Conservation (phyloP, 2,888 invertebrate genomes). For the Hydropsyche betteni region DNA sequence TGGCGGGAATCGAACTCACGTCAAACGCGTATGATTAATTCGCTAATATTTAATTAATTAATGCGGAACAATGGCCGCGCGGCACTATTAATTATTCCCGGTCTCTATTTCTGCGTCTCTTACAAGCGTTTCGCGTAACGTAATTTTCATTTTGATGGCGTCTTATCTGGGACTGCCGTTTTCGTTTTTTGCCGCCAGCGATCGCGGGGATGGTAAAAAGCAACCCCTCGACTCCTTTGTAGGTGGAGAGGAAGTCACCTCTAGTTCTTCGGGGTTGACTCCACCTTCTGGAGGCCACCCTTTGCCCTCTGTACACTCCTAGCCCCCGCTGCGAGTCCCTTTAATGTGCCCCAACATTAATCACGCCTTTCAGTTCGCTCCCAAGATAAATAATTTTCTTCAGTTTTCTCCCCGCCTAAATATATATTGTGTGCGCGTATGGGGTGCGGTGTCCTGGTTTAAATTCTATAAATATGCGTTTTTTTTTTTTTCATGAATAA, state of each 20-base stretch:
- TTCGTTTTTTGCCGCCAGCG: not conserved
- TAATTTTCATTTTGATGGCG: slow-evolving; percentile 41
- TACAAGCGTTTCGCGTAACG: slow-evolving; percentile 32
- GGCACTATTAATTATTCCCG: slow-evolving; percentile 28
- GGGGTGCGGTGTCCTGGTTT: no score
- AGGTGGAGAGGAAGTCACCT: not conserved
- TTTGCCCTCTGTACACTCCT: slow-evolving; percentile 17
- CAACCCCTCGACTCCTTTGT: not conserved
- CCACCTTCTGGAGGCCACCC: not conserved
- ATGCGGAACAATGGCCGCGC: slow-evolving; percentile 25
- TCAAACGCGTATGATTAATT: slow-evolving; percentile 32
- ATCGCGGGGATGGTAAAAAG: not conserved
- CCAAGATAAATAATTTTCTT: slow-evolving; percentile 49
- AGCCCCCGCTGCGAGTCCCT: slow-evolving; percentile 37
- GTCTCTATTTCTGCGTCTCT: slow-evolving; percentile 1
- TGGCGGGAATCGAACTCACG: slow-evolving; percentile 26
- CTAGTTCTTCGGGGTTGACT: slow-evolving; percentile 6
- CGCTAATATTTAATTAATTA: slow-evolving; percentile 33
- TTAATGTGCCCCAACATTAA: slow-evolving; percentile 51
- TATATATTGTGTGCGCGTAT: slow-evolving; percentile 8
- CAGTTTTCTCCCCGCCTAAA: slow-evolving; percentile 44
- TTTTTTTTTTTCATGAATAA: no score
- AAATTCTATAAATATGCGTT: no score
- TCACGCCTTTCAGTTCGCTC: slow-evolving; percentile 46
- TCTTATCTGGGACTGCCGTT: slow-evolving; percentile 28